Percentiles rank a stretch among this genome's conserved stretches.
Evolutionary conservation across 2,113 vertebrate species (phyloP).

Genomic region (Corynorhinus townsendii): DNA sequence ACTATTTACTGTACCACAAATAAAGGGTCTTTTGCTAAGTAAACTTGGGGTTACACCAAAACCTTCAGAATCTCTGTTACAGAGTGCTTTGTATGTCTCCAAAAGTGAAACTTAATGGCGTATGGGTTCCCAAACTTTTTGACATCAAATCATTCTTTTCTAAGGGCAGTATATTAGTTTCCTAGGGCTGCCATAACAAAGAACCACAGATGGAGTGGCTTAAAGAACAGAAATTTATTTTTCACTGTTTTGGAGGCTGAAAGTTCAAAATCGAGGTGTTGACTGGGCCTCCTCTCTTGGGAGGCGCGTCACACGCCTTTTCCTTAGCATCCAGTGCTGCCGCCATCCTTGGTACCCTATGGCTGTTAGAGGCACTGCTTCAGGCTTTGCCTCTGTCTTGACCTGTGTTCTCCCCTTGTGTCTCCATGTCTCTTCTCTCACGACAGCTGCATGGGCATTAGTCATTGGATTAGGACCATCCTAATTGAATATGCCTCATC

Average conservation of each 20-base stretch:
- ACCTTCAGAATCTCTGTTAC: not conserved
- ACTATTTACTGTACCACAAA: not conserved
- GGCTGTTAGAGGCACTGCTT: not conserved
- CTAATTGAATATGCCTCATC: not conserved
- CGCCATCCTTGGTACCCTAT: too few species aligned
- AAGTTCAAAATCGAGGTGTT: not conserved
- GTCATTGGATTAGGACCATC: not conserved
- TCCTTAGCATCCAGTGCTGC: not conserved
- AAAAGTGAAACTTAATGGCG: not conserved
- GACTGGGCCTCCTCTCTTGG: not conserved
- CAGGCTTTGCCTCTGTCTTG: not conserved
- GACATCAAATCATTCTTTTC: not conserved
- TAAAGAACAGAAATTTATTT: not conserved
- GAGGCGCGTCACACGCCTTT: not conserved
- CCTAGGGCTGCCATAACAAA: not conserved
- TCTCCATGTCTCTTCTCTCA: not conserved
- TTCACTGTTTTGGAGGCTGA: not conserved
- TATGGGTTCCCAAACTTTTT: not conserved
- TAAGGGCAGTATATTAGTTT: not conserved
- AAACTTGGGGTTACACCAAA: not conserved
- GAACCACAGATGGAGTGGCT: not conserved
- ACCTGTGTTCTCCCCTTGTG: not conserved
- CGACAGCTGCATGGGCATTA: too few species aligned
- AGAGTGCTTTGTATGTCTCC: not conserved
- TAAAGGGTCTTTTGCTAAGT: not conserved